phyloP scores from a whole-genome alignment of 2,113 vertebrate species.

The Lontra canadensis region DNA sequence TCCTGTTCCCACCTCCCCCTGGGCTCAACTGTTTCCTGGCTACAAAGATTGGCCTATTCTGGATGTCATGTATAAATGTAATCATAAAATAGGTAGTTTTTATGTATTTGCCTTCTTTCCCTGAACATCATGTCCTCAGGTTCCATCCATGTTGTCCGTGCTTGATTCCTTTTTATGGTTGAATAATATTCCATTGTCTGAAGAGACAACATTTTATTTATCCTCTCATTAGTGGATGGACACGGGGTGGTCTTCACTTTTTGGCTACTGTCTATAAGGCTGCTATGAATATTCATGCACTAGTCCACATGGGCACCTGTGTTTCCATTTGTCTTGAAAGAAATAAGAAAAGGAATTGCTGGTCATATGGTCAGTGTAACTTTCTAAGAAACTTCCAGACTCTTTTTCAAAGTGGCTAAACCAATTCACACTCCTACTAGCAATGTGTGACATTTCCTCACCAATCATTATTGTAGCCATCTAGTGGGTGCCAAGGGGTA shows the following conservation, averaged over 20 bases:
- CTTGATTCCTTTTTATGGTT: background rate
- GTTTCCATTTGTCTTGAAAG: background rate
- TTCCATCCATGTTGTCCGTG: background rate
- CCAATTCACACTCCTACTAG: background rate
- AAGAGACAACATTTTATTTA: background rate
- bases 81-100: background rate
- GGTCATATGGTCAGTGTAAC: background rate
- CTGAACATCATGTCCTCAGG: background rate
- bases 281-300: background rate
- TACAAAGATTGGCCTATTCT: background rate
- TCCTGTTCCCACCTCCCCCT: background rate
- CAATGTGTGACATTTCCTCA: background rate
- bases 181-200: background rate
- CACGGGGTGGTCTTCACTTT: background rate
- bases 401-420: background rate
- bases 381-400: background rate
- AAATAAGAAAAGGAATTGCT: background rate
- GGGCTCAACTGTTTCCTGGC: background rate
- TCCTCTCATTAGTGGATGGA: background rate
- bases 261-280: background rate
- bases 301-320: background rate
- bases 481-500: background rate
- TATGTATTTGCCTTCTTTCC: background rate
- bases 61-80: no score
- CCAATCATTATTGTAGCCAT: background rate